Conservation (phyloP, 2,797 vertebrate genomes). For the Falco columbarius region DNA sequence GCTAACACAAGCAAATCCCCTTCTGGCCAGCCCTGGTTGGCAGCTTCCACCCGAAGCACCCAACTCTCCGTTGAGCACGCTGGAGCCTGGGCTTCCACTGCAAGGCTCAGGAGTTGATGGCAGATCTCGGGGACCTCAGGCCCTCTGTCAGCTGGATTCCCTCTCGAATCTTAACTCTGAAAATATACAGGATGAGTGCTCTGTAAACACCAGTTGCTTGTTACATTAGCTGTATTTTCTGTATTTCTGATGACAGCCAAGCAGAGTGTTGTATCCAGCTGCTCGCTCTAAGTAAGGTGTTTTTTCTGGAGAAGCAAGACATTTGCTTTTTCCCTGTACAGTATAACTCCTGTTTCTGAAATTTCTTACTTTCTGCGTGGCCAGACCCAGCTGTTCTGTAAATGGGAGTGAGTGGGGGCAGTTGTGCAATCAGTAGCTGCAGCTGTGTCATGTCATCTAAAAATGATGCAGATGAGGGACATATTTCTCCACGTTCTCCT, state of each 20-base stretch:
- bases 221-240: background rate
- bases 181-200: background rate
- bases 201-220: accelerated
- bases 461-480: background rate
- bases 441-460: background rate
- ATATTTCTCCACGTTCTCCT: background rate
- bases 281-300: background rate
- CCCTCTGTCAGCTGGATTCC: background rate
- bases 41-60: background rate
- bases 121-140: accelerated
- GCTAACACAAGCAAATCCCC: background rate
- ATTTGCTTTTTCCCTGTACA: background rate
- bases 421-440: background rate
- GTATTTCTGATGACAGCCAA: background rate
- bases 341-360: background rate
- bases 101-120: background rate
- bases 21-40: background rate
- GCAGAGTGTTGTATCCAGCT: background rate
- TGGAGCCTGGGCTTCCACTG: background rate
- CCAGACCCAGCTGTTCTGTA: background rate
- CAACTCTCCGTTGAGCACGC: background rate
- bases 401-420: background rate
- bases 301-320: background rate
- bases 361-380: background rate
- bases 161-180: background rate